A percentile compares a stretch with the other conserved stretches of the same genome.
These are phyloP conservation scores for Troilus luridus DNA, from an alignment of 2,888 invertebrate genomes.

Conservation along the genomic window DNA sequence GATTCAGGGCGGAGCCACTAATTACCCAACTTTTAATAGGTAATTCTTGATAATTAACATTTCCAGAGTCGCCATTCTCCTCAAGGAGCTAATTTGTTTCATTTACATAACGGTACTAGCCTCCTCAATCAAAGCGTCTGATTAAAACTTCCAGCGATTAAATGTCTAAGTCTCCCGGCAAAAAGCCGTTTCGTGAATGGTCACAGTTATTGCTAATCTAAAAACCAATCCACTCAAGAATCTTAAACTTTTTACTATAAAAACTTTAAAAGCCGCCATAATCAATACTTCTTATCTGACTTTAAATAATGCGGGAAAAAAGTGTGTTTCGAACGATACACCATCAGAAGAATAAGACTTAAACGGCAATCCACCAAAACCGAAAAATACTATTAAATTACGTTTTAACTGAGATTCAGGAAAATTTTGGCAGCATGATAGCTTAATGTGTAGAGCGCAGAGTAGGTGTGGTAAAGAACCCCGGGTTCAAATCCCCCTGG, in stretches of 20 bases:
- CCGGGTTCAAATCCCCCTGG: no score
- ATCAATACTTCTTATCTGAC: background rate
- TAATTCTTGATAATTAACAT: constrained; percentile 56
- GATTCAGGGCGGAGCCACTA: constrained; percentile 41
- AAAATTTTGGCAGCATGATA: no score
- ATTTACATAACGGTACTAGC: constrained; percentile 53
- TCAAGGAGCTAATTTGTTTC: constrained; percentile 49
- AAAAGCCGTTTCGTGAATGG: constrained; percentile 21
- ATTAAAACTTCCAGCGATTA: constrained; percentile 37
- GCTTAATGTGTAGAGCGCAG: no score
- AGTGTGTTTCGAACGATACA: no score
- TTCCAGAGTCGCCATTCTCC: constrained; percentile 42
- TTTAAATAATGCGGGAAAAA: background rate
- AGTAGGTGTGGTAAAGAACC: no score
- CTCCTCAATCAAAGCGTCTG: constrained; percentile 43
- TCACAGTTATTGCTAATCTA: constrained; percentile 35
- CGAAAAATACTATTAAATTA: no score
- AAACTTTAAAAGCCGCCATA: background rate
- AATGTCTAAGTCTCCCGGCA: constrained; percentile 13
- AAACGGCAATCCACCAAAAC: no score
- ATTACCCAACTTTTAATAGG: constrained; percentile 56
- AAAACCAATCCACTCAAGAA: background rate
- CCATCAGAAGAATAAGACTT: no score
- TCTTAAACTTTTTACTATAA: background rate
- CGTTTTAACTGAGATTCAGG: no score